Base-by-base conservation (phyloP, 2,113 vertebrate genomes). In the Trichechus manatus region DNA sequence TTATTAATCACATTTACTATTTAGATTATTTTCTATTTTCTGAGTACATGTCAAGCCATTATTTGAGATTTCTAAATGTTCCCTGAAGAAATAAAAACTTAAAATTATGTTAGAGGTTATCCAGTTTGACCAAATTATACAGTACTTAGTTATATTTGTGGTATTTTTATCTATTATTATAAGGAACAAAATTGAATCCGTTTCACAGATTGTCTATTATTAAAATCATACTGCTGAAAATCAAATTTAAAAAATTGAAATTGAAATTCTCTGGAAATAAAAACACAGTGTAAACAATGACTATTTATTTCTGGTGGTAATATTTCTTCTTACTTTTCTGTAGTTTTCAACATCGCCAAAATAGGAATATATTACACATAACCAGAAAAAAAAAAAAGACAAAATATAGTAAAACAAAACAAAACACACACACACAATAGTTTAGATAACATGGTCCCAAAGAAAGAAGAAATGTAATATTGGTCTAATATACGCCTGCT, bases 21-120 rank as follows among this genome's bases (percentile, higher is more conserved):
- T 79, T 84, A 89, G 15, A 75, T 89, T 84, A 89, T 33, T 74
- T 74, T 79, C 29, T 96, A n/a, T 87, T 94, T 91, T 53, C n/a
- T 63, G 4, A 93, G 9, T 31, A 63, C 1, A 83, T 50, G 3
- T 80, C 2, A 93, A 89, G n/a, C 15, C 53, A 78, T 64, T 53
- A 85, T 80, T 66, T 50, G 27, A 56, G 19, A 53, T 75, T 86
- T 85, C 47, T 72, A 59, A 82, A 53, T 39, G 1, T 63, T 93
- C 25, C 84, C 68, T 81, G 23, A 93, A 91, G n/a, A 96, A 92
- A 88, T 53, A 25, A 77, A 72, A 92, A 75, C 15, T 66, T 33
- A 89, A 89, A 75, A 81, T 31, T 23, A 29, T 5, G 2, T 64
- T 95, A 84, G 4, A 81, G 7, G 0, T 44, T 75, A 83, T 22